Conservation (phyloP, 92 coral and sea anemone species). For the Paragorgia papillata region DNA sequence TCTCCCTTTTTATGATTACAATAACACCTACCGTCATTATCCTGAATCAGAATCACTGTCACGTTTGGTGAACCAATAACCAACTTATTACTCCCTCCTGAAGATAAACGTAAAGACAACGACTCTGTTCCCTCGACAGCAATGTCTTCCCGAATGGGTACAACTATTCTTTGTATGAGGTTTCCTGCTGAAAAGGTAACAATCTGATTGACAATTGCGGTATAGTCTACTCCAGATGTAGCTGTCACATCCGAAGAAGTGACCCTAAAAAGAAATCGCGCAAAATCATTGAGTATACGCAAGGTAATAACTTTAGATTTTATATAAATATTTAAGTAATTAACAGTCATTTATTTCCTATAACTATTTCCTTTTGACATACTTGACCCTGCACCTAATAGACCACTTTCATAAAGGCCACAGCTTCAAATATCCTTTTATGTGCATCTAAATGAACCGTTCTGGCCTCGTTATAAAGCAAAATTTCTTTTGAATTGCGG, state of each 20-base stretch:
- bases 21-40: constrained; percentile 18
- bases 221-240: constrained; percentile 12
- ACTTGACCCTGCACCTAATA: too few relatives aligned
- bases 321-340: too few relatives aligned
- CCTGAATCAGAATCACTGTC: constrained; percentile 1
- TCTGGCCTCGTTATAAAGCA: too few relatives aligned
- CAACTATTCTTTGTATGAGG: background rate
- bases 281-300: background rate
- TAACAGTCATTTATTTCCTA: too few relatives aligned
- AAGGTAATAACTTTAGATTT: background rate
- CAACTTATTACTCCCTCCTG: background rate
- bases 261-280: background rate
- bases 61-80: constrained; percentile 19
- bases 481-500: too few relatives aligned
- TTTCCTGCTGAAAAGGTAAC: constrained; percentile 5
- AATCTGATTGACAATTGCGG: background rate
- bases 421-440: too few relatives aligned
- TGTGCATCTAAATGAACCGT: too few relatives aligned
- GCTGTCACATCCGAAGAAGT: constrained; percentile 2
- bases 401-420: too few relatives aligned
- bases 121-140: constrained; percentile 19
- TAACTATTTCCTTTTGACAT: too few relatives aligned
- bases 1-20: too few relatives aligned
- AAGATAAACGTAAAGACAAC: background rate
- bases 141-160: constrained; percentile 18